Evolutionary conservation across 2,888 invertebrate genomes (phyloP), one percentile per base, ranked within the genome.

Genomic region (Acanthosepion lycidas): DNA sequence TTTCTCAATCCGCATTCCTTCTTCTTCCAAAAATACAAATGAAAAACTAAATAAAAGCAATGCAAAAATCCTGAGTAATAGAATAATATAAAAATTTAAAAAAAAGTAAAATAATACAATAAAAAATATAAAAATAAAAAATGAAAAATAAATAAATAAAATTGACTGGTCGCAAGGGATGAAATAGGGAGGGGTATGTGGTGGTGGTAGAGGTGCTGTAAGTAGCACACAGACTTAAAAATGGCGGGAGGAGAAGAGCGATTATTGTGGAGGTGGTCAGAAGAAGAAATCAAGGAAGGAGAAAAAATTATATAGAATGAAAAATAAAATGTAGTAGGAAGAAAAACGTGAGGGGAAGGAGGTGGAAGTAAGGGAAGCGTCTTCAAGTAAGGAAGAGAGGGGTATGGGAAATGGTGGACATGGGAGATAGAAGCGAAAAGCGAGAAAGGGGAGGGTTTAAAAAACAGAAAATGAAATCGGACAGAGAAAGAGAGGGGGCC

Each of bases 41-140:
- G 78, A n/a, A 78, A 78, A 78, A 78, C 2, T n/a, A 78, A 78
- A 78, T 78, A 78, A 78, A 78, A 33, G 15, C 15, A 78, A n/a
- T n/a, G 78, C n/a, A 78, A 78, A 78, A 78, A n/a, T 78, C n/a
- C 78, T 78, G 78, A 78, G 78, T 78, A 78, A 78, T 78, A 78
- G 78, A 78, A 78, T 33, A n/a, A 78, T 78, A 78, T 78, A 78
- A 78, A 78, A 78, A 78, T 78, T n/a, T n/a, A 33, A 33, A 9
- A 78, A n/a, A 78, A 78, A 78, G 12, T 78, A 78, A 78, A 78
- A 78, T 42, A 42, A 42, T 15, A 78, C 0, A 78, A 18, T n/a
- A n/a, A 78, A 78, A 78, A 15, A 78, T 15, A 33, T 33, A 78
- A n/a, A 78, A 42, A 42, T 42, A 42, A 42, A n/a, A 78, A 33